These are phyloP conservation scores for Drepanosiphum platanoidis DNA, from an alignment of 2,888 invertebrate genomes.

Conservation along the genomic window DNA sequence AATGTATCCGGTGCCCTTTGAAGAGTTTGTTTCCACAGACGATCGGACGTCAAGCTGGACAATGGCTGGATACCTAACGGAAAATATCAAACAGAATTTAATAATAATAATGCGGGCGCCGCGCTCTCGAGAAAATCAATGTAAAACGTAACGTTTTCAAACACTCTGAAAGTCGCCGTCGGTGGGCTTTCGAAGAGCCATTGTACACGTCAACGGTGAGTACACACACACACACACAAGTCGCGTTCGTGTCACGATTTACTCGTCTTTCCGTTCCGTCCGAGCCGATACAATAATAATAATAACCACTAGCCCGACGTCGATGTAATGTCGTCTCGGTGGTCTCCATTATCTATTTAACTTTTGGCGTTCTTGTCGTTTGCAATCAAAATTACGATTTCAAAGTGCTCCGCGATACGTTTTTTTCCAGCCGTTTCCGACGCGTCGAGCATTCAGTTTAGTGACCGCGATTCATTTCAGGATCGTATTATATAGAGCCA, in stretches of 20 bases:
- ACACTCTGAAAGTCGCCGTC: neutral
- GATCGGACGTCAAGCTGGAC: too few species aligned
- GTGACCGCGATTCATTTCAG: too few species aligned
- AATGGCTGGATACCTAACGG: neutral
- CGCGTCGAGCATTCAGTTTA: too few species aligned
- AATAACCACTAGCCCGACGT: neutral
- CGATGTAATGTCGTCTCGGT: too few species aligned
- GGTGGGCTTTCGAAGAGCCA: conserved; percentile 2
- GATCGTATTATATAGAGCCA: too few species aligned
- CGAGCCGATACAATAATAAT: neutral
- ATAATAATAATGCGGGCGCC: neutral
- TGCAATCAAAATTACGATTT: too few species aligned
- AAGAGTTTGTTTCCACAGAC: neutral
- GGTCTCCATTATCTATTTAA: too few species aligned
- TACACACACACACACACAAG: neutral
- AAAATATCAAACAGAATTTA: neutral
- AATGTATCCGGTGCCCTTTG: neutral
- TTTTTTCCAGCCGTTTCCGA: too few species aligned
- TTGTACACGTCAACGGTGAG: conserved; percentile 12
- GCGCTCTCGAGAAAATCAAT: conserved; percentile 10
- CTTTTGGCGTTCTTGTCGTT: too few species aligned
- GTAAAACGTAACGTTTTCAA: neutral
- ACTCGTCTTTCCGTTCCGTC: neutral
- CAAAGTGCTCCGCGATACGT: too few species aligned
- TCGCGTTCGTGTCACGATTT: neutral